Percentiles rank a stretch among this genome's conserved stretches.
Conservation (phyloP, 1,140 invertebrate species). For the Heliconius hewitsoni region DNA sequence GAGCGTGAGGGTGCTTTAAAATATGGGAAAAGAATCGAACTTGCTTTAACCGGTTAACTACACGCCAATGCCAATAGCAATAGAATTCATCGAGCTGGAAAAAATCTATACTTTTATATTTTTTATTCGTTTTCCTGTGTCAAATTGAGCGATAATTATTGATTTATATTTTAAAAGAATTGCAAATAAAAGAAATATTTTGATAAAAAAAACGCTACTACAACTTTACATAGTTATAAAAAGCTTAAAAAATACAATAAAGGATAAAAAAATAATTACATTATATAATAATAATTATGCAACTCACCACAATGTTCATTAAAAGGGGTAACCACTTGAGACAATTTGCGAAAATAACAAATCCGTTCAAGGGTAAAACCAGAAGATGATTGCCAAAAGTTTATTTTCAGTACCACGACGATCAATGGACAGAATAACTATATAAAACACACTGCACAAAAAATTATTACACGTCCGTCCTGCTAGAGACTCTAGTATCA, state of each 20-base stretch:
- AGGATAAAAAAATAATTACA: not conserved
- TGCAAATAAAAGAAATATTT: not conserved
- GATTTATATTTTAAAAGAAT: not conserved
- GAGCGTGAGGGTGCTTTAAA: too few relatives aligned
- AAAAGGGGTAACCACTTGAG: constrained; percentile 22
- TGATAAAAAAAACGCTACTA: not conserved
- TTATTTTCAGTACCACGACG: constrained; percentile 60
- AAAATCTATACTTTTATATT: not conserved
- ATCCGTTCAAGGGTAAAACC: constrained; percentile 53
- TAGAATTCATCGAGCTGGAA: not conserved
- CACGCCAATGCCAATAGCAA: not conserved
- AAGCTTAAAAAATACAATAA: not conserved
- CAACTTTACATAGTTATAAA: not conserved
- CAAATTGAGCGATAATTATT: not conserved
- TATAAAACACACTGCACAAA: constrained; percentile 60
- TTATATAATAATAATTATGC: constrained; percentile 15
- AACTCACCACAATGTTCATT: constrained; percentile 9
- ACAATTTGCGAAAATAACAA: constrained; percentile 40
- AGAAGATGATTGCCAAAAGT: constrained; percentile 54
- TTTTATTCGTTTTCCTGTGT: not conserved
- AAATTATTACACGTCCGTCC: constrained; percentile 53
- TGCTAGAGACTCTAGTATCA: constrained; percentile 52
- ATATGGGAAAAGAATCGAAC: not conserved
- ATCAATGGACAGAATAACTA: constrained; percentile 60
- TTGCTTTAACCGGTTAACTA: not conserved